Evolutionary conservation across 2,888 invertebrate species (phyloP).

Genomic region (Diplolepis rosae): DNA sequence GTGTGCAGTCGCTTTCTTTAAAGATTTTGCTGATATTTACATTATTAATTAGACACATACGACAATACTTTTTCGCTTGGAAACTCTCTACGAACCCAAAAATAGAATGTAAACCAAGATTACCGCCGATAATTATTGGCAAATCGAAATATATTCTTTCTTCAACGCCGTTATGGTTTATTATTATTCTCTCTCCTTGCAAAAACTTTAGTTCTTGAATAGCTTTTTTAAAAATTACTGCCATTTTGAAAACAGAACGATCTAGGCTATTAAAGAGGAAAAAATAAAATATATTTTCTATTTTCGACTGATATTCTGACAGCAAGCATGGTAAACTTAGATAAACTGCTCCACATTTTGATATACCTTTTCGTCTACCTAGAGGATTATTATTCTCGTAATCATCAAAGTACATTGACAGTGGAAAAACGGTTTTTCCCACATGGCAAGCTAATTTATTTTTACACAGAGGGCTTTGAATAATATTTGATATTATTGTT

Average conservation of each 20-base stretch:
- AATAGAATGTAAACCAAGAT: conserved; percentile 30
- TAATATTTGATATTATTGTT: conserved; percentile 36
- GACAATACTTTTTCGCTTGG: too few species aligned
- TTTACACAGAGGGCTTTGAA: conserved; percentile 38
- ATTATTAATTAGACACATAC: too few species aligned
- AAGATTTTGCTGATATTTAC: too few species aligned
- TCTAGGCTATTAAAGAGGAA: conserved; percentile 49
- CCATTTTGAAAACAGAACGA: conserved; percentile 40
- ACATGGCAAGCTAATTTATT: conserved; percentile 21
- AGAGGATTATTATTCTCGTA: too few species aligned
- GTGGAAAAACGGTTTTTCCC: conserved; percentile 44
- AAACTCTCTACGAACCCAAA: too few species aligned
- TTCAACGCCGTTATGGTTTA: neutral
- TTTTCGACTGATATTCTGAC: conserved; percentile 40
- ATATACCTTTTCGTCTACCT: too few species aligned
- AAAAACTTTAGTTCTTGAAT: conserved; percentile 46
- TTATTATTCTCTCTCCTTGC: conserved; percentile 37
- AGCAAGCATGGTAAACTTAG: conserved; percentile 44
- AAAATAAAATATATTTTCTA: conserved; percentile 50
- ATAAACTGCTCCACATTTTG: conserved; percentile 48
- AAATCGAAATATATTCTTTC: conserved; percentile 43
- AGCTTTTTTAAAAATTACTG: conserved; percentile 42
- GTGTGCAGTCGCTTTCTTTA: too few species aligned
- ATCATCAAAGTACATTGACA: too few species aligned
- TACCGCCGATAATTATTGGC: conserved; percentile 44